phyloP scores from a whole-genome alignment of 2,113 vertebrate genomes.

The Notothenia coriiceps region DNA sequence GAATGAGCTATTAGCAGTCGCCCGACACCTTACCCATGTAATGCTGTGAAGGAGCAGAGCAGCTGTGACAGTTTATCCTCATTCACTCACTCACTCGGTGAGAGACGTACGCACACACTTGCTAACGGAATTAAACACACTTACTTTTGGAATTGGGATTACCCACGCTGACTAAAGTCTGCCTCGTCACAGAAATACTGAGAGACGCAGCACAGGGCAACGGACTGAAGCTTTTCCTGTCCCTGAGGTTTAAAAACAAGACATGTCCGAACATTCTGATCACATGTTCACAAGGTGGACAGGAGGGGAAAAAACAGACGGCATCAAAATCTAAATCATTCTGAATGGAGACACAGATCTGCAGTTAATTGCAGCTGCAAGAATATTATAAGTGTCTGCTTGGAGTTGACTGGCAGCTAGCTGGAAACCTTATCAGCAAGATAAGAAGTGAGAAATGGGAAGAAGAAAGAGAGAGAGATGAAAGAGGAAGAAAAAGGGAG shows the following conservation, averaged over 20 bases:
- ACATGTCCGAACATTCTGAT: conserved; percentile 37
- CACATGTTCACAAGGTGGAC: conserved; percentile 55
- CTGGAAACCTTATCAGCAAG: conserved; percentile 59
- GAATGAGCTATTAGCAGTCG: conserved; percentile 68
- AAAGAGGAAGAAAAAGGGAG: conserved; percentile 13
- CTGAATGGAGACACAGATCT: conserved; percentile 39
- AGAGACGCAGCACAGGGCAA: conserved; percentile 18
- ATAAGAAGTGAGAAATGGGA: conserved; percentile 57
- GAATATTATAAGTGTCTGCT: conserved; percentile 67
- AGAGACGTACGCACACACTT: background rate
- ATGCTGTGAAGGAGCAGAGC: conserved; percentile 49
- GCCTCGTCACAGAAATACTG: conserved; percentile 31
- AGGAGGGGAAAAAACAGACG: conserved; percentile 22
- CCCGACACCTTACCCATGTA: conserved; percentile 52
- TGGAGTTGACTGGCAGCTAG: conserved; percentile 66
- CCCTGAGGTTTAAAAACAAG: conserved; percentile 17
- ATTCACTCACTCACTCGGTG: conserved; percentile 40
- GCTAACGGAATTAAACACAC: conserved; percentile 48
- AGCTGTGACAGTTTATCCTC: conserved; percentile 68
- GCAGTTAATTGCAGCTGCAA: conserved; percentile 72
- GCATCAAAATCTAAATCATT: background rate
- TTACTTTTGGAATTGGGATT: conserved; percentile 60
- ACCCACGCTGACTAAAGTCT: conserved; percentile 27
- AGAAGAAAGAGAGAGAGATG: conserved; percentile 42
- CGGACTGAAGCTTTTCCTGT: conserved; percentile 14